phyloP scores from a whole-genome alignment of 2,113 vertebrate genomes.

The Pangasianodon hypophthalmus region DNA sequence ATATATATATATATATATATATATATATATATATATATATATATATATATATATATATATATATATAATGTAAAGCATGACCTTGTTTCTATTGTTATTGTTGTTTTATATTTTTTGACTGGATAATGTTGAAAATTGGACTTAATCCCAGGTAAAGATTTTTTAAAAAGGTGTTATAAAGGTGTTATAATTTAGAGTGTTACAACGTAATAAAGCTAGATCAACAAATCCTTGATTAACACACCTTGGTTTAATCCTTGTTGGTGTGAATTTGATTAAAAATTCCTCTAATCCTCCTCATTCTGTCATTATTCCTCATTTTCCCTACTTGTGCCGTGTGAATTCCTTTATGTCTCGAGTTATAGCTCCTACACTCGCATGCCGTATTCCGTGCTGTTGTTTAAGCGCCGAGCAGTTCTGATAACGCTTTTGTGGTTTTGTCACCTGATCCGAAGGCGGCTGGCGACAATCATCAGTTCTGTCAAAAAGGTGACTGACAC shows the following conservation, averaged over 20 bases:
- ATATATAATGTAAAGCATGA: not conserved
- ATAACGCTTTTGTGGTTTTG: not conserved
- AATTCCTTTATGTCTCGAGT: not conserved
- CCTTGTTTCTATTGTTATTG: not conserved
- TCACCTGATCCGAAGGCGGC: slow-evolving; percentile 17
- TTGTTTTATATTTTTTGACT: not conserved
- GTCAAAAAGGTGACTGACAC: slow-evolving; percentile 44
- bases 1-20: no score
- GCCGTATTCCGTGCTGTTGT: not conserved
- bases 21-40: no score
- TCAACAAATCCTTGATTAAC: not conserved
- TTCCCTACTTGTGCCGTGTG: not conserved
- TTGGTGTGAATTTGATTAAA: not conserved
- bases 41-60: no score
- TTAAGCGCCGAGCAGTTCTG: not conserved
- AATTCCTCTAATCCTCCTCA: not conserved
- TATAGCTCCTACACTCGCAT: no score
- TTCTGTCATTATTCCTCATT: not conserved
- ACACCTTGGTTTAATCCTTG: not conserved
- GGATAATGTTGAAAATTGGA: not conserved
- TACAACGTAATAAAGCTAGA: not conserved
- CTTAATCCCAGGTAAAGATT: not conserved
- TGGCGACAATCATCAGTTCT: slow-evolving; percentile 19
- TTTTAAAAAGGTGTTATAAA: no score
- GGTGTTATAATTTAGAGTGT: not conserved